Conservation (phyloP, 2,113 vertebrate species). For the Paracanthobrama guichenoti region DNA sequence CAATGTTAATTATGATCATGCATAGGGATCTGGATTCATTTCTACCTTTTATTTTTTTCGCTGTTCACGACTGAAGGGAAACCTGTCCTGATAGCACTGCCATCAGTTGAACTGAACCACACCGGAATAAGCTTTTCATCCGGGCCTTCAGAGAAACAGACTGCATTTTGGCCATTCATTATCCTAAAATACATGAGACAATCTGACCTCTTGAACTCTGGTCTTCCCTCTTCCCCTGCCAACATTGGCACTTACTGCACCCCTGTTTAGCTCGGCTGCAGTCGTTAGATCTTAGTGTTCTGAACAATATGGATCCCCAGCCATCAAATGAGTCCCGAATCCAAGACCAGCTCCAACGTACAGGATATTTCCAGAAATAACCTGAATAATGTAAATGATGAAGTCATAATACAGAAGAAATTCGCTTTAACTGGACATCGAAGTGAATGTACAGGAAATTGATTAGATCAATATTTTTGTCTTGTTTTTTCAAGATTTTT, state of each 20-base stretch:
- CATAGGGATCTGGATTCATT: neutral
- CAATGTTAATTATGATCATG: neutral
- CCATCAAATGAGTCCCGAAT: slow-evolving; percentile 14
- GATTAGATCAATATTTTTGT: neutral
- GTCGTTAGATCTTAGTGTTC: slow-evolving; percentile 36
- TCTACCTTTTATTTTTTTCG: slow-evolving; percentile 8
- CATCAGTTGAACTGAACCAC: slow-evolving; percentile 45
- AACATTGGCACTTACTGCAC: slow-evolving; percentile 54
- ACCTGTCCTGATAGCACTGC: slow-evolving; percentile 57
- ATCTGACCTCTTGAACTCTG: slow-evolving; percentile 51
- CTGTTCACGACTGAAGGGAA: slow-evolving; percentile 30
- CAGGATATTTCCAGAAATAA: neutral
- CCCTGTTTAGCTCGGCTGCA: neutral
- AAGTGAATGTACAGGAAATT: neutral
- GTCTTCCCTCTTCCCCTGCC: slow-evolving; percentile 30
- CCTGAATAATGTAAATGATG: neutral
- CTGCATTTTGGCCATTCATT: slow-evolving; percentile 8
- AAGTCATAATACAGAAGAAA: neutral
- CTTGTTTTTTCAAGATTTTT: neutral
- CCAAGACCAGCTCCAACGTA: slow-evolving; percentile 34
- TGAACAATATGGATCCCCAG: slow-evolving; percentile 40
- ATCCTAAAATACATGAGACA: slow-evolving; percentile 49
- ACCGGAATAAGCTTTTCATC: slow-evolving; percentile 22
- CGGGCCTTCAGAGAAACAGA: slow-evolving; percentile 32
- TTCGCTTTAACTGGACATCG: neutral